Base-by-base conservation (phyloP, 2,888 invertebrate genomes). In the Pyrocoelia pectoralis region DNA sequence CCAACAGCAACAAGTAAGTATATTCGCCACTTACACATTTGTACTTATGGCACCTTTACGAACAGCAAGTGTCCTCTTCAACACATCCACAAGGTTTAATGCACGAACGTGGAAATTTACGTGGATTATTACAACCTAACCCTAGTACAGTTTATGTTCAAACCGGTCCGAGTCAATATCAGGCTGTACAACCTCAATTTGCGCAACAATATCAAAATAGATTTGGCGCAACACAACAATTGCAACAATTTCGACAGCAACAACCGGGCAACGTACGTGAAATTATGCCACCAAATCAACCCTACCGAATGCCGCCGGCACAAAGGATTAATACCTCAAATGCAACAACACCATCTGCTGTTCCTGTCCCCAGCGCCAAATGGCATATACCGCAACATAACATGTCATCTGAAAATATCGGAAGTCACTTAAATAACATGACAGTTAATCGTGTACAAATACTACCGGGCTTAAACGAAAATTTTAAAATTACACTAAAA, bases 331-430 rank as follows among this genome's bases (percentile, higher is more conserved):
- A 15, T 9, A 49, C 46, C n/a, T n/a, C n/a, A 1, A 61, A 54
- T 43, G 56, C 48, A 19, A 38, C 46, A 15, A 33, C 61, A 10
- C 58, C 56, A 19, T 53, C 55, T n/a, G n/a, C n/a, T 10, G 57
- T 29, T 15, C 77, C 71, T 84, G 67, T 82, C 81, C 75, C 82
- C 82, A 70, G 73, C 18, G 87, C 88, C 74, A 89, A 90, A 77
- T 92, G 92, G 92, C 92, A 92, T 80, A 91, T 90, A 72, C 92
- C 89, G 57, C 89, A 88, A 76, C 87, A 87, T 67, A 58, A 29
- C 74, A 80, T 71, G 68, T 58, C 17, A 58, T 67, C 50, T 28
- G 65, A 33, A 52, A 41, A 48, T 9, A 50, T 56, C 1, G 56
- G 53, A n/a, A 62, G 58, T 17, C 62, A 64, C 50, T 53, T 56